A percentile compares a stretch with the other conserved stretches of the same genome.
Conservation (phyloP, 2,113 vertebrate species). For the Vireo altiloquus region DNA sequence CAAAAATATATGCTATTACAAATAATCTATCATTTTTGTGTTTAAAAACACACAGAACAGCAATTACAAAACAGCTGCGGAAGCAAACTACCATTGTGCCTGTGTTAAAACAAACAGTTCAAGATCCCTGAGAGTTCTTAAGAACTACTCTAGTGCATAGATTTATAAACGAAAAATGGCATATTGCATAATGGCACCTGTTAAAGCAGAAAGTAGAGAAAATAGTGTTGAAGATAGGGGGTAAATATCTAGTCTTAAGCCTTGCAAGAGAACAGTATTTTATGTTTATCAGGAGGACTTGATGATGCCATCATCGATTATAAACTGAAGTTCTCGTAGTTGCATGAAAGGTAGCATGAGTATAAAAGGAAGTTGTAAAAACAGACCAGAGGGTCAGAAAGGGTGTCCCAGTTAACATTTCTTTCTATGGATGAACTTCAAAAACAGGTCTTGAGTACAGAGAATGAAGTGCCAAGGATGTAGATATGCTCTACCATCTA, state of each 20-base stretch:
- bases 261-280: neutral
- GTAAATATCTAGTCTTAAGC: neutral
- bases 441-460: neutral
- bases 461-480: neutral
- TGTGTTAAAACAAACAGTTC: neutral
- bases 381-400: neutral
- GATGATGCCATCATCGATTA: rapidly evolving
- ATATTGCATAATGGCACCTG: neutral
- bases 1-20: neutral
- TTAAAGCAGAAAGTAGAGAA: neutral
- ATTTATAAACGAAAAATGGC: neutral
- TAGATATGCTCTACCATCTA: neutral
- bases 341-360: neutral
- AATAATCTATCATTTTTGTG: neutral
- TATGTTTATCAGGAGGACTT: neutral
- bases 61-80: neutral
- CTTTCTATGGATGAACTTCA: neutral
- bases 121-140: neutral
- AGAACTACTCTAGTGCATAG: neutral
- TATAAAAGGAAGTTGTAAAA: neutral
- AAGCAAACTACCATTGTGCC: neutral
- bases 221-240: neutral
- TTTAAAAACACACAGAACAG: neutral
- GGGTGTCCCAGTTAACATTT: neutral
- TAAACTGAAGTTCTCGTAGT: neutral